A percentile compares a stretch with the other conserved stretches of the same genome.
Evolutionary conservation across 2,888 invertebrate species (phyloP).

Genomic region (Ditylenchus weischeri): DNA sequence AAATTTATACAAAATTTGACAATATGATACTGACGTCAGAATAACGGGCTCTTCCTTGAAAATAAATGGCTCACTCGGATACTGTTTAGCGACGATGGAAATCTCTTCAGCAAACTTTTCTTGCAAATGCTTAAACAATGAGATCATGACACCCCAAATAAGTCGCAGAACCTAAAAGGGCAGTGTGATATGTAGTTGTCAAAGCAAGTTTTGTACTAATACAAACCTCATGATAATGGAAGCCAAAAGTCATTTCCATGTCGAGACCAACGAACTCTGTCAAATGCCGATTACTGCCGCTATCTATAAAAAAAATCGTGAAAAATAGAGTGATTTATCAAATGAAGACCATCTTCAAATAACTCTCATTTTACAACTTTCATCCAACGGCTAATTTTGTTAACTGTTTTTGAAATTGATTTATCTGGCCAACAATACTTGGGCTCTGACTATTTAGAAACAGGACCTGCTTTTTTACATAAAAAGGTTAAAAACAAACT

Average conservation of each 20-base stretch:
- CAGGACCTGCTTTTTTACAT: too few relatives aligned
- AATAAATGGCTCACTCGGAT: constrained; percentile 84
- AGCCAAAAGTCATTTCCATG: constrained; percentile 96
- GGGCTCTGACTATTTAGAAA: constrained; percentile 63
- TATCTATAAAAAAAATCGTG: constrained; percentile 71
- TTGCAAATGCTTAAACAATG: constrained; percentile 74
- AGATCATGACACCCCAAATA: constrained; percentile 85
- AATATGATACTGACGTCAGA: constrained; percentile 40
- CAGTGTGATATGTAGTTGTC: constrained; percentile 85
- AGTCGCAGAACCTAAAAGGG: constrained; percentile 63
- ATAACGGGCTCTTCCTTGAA: constrained; percentile 77
- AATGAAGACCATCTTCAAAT: too few relatives aligned
- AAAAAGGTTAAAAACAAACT: constrained; percentile 63
- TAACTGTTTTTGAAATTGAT: constrained; percentile 96
- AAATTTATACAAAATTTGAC: constrained; percentile 60
- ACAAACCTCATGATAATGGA: constrained; percentile 89
- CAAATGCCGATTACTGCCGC: constrained; percentile 95
- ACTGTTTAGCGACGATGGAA: constrained; percentile 82
- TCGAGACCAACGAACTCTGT: constrained; percentile 98
- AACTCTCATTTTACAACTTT: too few relatives aligned
- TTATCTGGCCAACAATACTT: constrained; percentile 95
- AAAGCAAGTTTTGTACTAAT: background rate
- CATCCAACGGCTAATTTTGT: too few relatives aligned
- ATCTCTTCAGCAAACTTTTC: constrained; percentile 76
- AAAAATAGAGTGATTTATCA: too few relatives aligned